These are phyloP conservation scores for Sanderia malayensis DNA, from an alignment of 30 jellyfish, hydroid and myxozoan species.

Conservation along the genomic window DNA sequence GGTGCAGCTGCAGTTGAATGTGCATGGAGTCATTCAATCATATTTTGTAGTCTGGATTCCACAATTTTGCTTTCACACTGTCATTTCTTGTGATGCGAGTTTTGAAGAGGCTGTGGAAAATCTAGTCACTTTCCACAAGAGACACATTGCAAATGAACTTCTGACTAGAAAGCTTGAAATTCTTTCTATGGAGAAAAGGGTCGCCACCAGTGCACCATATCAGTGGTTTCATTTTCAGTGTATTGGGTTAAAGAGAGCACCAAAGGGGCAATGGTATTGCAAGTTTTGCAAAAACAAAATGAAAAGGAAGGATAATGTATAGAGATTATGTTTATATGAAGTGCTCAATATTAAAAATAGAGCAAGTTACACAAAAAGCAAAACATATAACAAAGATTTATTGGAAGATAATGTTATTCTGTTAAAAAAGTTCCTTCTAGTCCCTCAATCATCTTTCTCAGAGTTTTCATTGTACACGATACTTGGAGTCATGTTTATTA, in stretches of 20 bases:
- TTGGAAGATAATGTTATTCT: no score
- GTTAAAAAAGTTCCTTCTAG: no score
- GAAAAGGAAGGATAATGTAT: background rate
- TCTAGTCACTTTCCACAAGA: background rate
- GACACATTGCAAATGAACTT: background rate
- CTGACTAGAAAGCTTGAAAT: background rate
- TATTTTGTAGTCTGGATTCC: background rate
- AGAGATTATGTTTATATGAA: no score
- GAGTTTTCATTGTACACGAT: no score
- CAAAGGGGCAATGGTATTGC: conserved; percentile 2
- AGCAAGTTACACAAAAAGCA: no score
- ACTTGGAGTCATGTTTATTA: no score
- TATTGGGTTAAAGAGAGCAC: background rate
- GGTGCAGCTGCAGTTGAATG: conserved; percentile 3
- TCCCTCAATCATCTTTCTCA: no score
- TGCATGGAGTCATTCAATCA: background rate
- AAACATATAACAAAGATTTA: no score
- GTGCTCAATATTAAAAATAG: no score
- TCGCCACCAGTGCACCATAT: background rate
- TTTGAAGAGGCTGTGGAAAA: background rate
- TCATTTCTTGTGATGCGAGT: background rate
- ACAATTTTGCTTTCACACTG: background rate
- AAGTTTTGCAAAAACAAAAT: background rate
- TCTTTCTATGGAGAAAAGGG: background rate
- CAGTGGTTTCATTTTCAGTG: background rate